phyloP scores from a whole-genome alignment of 1,140 invertebrate species.

The Drosophila novamexicana region DNA sequence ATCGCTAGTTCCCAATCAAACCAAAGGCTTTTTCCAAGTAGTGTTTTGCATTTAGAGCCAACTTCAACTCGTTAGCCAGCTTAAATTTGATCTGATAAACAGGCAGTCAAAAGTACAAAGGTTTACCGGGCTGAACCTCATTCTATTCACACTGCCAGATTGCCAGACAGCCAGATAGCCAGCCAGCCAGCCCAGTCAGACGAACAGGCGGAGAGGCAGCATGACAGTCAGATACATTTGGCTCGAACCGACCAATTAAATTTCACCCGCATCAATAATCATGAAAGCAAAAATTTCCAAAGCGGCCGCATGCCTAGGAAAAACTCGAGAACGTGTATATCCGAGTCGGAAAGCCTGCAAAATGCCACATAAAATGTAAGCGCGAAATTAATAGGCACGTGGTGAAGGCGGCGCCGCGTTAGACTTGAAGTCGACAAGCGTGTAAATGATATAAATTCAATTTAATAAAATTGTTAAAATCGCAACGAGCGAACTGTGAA shows the following conservation, averaged over 20 bases:
- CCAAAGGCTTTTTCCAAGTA: conserved; percentile 5
- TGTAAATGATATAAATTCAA: conserved; percentile 84
- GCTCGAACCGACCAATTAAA: conserved; percentile 73
- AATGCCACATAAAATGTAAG: conserved; percentile 74
- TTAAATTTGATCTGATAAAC: conserved; percentile 71
- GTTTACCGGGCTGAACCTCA: conserved; percentile 1
- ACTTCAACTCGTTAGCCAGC: conserved; percentile 48
- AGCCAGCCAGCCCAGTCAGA: background rate
- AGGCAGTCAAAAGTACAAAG: conserved; percentile 26
- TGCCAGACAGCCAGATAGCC: conserved; percentile 8
- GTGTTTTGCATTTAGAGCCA: conserved; percentile 34
- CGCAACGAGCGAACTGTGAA: conserved; percentile 74
- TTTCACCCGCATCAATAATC: conserved; percentile 82
- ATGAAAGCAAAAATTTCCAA: conserved; percentile 79
- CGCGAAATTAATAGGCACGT: conserved; percentile 64
- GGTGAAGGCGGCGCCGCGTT: conserved; percentile 23
- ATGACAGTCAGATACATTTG: conserved; percentile 38
- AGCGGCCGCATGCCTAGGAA: conserved; percentile 44
- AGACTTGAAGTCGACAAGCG: conserved; percentile 82
- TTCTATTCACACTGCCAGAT: background rate
- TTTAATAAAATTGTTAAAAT: conserved; percentile 85
- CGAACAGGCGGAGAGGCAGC: background rate
- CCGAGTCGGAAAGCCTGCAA: conserved; percentile 32
- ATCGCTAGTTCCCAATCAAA: background rate
- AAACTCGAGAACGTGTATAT: conserved; percentile 38